phyloP scores from a whole-genome alignment of 1,140 invertebrate genomes.

The Habropoda laboriosa region DNA sequence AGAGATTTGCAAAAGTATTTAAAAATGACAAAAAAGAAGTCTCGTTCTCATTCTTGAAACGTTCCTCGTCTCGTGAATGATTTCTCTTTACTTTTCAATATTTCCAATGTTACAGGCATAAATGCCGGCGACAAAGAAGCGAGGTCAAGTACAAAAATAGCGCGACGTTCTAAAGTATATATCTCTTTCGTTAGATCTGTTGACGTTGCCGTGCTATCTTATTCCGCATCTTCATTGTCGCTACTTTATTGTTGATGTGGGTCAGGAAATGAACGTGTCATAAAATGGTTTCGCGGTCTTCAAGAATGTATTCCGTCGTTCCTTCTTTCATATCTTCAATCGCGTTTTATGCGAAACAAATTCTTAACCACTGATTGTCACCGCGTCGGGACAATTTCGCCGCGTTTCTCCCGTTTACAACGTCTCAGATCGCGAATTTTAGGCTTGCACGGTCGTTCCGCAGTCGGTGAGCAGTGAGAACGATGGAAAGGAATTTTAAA shows the following conservation, averaged over 20 bases:
- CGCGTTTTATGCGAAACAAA: neutral
- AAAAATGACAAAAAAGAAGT: too few relatives aligned
- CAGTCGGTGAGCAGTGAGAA: too few relatives aligned
- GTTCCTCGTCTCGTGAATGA: neutral
- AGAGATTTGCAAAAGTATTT: too few relatives aligned
- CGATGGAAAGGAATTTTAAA: too few relatives aligned
- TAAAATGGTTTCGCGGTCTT: slow-evolving; percentile 10
- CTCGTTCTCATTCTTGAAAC: too few relatives aligned
- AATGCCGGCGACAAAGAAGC: neutral
- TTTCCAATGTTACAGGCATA: too few relatives aligned
- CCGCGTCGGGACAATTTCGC: neutral
- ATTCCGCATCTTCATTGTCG: neutral
- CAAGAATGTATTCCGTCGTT: neutral
- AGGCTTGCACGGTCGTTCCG: too few relatives aligned
- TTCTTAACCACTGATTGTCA: neutral
- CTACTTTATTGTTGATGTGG: neutral
- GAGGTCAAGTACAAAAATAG: neutral
- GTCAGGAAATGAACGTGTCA: slow-evolving; percentile 20
- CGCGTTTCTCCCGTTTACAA: neutral
- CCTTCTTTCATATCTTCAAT: neutral
- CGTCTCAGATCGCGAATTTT: neutral
- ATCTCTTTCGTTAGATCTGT: slow-evolving; percentile 4
- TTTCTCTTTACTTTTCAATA: too few relatives aligned
- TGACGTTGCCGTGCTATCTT: neutral
- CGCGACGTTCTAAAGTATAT: neutral